Evolutionary conservation across 1,140 invertebrate species (phyloP), one percentile per base, ranked within the genome.

Genomic region (Drosophila repleta): DNA sequence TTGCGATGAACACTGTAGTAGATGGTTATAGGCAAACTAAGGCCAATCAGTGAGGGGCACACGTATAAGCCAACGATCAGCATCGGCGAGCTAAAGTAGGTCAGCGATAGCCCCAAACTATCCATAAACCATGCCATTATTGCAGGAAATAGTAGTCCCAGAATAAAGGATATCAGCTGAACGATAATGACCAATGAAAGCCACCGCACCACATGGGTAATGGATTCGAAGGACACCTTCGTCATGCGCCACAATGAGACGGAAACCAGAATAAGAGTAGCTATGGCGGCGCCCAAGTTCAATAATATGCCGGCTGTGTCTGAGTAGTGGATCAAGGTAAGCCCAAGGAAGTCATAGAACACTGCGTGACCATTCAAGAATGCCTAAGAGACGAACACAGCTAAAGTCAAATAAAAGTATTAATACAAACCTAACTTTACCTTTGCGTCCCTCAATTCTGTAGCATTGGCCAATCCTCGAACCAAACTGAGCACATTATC

Each of bases 321-420:
- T 7, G 94, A 92, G 93, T 94, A 95, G 64, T 93, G 83, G 24
- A 95, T 85, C 24, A 96, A 94, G 79, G 95, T 95, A n/a, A 94
- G 92, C 18, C 96, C 96, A 21, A 97, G 84, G 74, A 97, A 94
- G 91, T 97, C 96, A 92, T 96, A 97, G 90, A 96, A 97, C 1
- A 96, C 94, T 45, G 95, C 93, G 76, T 94, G 94, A 6, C 93
- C 92, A 4, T 18, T 3, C 8, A 35, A 5, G 93, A 60, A 17
- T 4, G 55, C 76, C 80, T 84, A 15, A 8, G 3, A 35, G 11
- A 35, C 4, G 32, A 35, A 2, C 29, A 35, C 2, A 11, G 32
- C 1, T 35, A 11, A 13, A 35, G 0, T 35, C 0, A 13, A 11
- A 35, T 11, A 3, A n/a, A n/a, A 83, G 35, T 18, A 11, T 7